phyloP scores from a whole-genome alignment of 1,140 invertebrate species.

The Bradysia coprophila region DNA sequence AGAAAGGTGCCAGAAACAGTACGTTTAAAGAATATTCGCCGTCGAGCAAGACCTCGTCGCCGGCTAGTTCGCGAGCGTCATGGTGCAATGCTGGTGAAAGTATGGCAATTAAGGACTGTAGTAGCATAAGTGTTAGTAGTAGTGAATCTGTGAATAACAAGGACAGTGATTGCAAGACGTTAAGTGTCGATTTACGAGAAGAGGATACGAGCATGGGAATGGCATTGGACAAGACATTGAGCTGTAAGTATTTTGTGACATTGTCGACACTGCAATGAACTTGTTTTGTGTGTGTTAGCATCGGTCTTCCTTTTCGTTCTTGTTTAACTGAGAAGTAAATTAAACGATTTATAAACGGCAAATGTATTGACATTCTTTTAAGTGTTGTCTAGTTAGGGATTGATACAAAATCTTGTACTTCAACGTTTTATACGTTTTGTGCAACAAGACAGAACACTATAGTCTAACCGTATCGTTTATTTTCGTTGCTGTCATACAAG shows the following conservation, averaged over 20 bases:
- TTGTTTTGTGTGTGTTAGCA: conserved; percentile 1
- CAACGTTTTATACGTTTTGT: no score
- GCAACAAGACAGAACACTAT: no score
- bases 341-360: no score
- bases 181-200: neutral
- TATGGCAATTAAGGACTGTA: conserved; percentile 36
- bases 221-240: no score
- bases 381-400: no score
- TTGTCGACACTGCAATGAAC: conserved; percentile 1
- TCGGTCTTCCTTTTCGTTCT: no score
- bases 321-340: no score
- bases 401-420: no score
- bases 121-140: conserved; percentile 31
- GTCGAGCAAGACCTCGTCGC: conserved; percentile 24
- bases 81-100: conserved; percentile 42
- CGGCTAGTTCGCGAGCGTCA: conserved; percentile 26
- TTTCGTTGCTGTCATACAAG: no score
- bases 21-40: conserved; percentile 5
- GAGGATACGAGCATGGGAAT: conserved; percentile 3
- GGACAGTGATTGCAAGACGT: conserved; percentile 17
- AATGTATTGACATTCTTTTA: no score
- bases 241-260: no score
- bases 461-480: no score
- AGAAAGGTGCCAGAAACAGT: neutral
- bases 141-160: conserved; percentile 28